Percentiles rank a stretch among this genome's conserved stretches.
phyloP scores from a whole-genome alignment of 2,888 invertebrate genomes.

The Leptopilina drosophilae region DNA sequence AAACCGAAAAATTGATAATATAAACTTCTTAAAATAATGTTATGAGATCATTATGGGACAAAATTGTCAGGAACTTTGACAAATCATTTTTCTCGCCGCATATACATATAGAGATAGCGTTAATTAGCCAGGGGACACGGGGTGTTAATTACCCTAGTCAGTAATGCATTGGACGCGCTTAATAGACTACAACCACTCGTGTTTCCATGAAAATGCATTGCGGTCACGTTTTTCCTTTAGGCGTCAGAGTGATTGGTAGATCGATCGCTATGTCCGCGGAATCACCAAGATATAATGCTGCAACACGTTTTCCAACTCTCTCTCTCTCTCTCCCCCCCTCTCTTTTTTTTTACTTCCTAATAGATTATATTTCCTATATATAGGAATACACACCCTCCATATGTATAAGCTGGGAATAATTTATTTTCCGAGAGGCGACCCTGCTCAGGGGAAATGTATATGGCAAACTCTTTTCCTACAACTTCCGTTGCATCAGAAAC shows the following conservation, averaged over 20 bases:
- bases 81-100: constrained; percentile 52
- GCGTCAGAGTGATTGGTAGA: constrained; percentile 56
- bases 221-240: constrained; percentile 62
- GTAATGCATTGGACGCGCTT: constrained; percentile 51
- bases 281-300: constrained; percentile 58
- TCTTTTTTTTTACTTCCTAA: neutral
- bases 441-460: constrained; percentile 30
- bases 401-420: constrained; percentile 28
- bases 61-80: neutral
- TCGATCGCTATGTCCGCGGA: constrained; percentile 59
- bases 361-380: constrained; percentile 4
- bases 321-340: no score
- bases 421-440: constrained; percentile 22
- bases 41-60: no score
- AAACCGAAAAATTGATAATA: no score
- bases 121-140: constrained; percentile 57
- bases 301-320: constrained; percentile 37
- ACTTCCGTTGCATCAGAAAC: constrained; percentile 19
- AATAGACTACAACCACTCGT: constrained; percentile 55
- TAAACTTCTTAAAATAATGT: no score
- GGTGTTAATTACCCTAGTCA: constrained; percentile 58
- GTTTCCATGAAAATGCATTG: constrained; percentile 58
- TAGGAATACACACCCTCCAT: neutral
- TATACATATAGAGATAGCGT: constrained; percentile 49
- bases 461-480: constrained; percentile 10